Conservation (phyloP, 2,113 vertebrate species). For the Brachyistius frenatus region DNA sequence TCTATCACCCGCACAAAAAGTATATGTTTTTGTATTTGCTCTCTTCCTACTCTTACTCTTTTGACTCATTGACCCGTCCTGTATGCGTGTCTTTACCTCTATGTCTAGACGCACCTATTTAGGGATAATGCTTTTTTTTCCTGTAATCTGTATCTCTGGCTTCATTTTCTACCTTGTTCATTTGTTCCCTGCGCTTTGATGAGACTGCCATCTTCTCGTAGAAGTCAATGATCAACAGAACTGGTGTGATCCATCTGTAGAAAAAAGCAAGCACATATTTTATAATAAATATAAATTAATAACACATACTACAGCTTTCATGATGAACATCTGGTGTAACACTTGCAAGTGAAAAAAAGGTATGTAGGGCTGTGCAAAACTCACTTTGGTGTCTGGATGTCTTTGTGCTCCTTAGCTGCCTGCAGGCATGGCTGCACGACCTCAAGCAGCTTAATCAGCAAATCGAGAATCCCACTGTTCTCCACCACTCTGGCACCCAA, state of each 20-base stretch:
- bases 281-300: not conserved
- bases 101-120: not conserved
- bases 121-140: not conserved
- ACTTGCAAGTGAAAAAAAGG: not conserved
- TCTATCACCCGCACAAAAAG: no score
- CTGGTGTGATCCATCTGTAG: conserved; percentile 94
- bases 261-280: not conserved
- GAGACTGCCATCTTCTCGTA: conserved; percentile 96
- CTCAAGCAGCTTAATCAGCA: conserved; percentile 94
- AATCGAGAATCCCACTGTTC: conserved; percentile 91
- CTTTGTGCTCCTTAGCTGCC: conserved; percentile 94
- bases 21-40: no score
- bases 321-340: not conserved
- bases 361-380: conserved; percentile 44
- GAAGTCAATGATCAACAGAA: conserved; percentile 93
- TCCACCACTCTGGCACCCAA: conserved; percentile 92
- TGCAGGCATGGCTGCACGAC: conserved; percentile 95
- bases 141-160: not conserved
- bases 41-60: no score
- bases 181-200: conserved; percentile 93
- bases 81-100: not conserved
- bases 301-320: not conserved
- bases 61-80: no score
- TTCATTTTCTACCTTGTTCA: conserved; percentile 89
- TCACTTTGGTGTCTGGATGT: conserved; percentile 95